Evolutionary conservation across 2,888 invertebrate species (phyloP).

Genomic region (Sphaerophoria rueppellii): DNA sequence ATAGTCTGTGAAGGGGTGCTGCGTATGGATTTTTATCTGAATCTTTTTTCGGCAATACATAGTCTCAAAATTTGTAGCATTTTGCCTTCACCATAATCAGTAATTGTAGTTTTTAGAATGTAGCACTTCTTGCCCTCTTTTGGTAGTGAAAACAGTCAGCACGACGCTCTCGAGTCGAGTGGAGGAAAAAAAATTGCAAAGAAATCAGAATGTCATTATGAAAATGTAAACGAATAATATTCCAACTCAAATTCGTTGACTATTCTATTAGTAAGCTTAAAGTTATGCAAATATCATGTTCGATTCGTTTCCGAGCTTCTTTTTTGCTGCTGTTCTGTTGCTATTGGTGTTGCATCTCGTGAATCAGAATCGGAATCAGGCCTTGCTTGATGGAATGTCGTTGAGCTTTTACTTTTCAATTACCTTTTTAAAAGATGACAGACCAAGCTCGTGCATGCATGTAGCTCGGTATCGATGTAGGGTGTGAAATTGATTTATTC

Average conservation of each 20-base stretch:
- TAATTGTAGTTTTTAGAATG: too few species aligned
- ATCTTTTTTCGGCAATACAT: too few species aligned
- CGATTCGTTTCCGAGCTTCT: conserved; percentile 3
- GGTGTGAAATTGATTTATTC: conserved; percentile 54
- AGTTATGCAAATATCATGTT: conserved; percentile 59
- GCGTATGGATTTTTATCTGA: too few species aligned
- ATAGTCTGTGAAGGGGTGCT: conserved; percentile 6
- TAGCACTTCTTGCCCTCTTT: too few species aligned
- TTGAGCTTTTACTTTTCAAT: conserved; percentile 43
- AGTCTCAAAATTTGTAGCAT: too few species aligned
- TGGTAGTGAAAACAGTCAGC: too few species aligned
- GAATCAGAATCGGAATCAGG: conserved; percentile 61
- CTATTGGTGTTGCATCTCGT: conserved; percentile 29
- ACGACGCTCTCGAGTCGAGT: too few species aligned
- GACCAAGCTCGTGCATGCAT: conserved; percentile 16
- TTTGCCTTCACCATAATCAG: too few species aligned
- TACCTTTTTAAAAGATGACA: conserved; percentile 17
- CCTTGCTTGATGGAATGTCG: conserved; percentile 58
- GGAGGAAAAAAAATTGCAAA: too few species aligned
- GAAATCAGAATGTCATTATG: too few species aligned
- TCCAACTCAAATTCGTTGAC: neutral
- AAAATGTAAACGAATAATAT: neutral
- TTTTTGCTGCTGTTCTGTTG: conserved; percentile 5
- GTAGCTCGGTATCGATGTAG: conserved; percentile 28
- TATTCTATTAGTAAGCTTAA: conserved; percentile 8